phyloP scores from a whole-genome alignment of 2,113 vertebrate species.

The Platysternon megacephalum region DNA sequence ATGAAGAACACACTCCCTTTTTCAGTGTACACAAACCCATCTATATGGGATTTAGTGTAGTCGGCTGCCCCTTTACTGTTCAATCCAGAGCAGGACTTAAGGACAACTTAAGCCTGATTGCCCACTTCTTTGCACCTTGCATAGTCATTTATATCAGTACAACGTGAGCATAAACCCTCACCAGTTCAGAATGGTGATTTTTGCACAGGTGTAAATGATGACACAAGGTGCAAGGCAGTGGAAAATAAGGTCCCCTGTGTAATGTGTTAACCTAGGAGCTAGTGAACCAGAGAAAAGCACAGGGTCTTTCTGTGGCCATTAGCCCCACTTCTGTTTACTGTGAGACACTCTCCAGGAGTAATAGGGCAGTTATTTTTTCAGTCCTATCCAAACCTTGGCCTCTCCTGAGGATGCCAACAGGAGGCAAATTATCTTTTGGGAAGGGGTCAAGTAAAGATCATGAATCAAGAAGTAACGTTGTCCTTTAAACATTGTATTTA shows the following conservation, averaged over 20 bases:
- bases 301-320: not conserved
- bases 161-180: not conserved
- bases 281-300: not conserved
- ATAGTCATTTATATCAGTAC: not conserved
- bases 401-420: not conserved
- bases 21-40: not conserved
- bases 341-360: not conserved
- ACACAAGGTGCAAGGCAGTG: not conserved
- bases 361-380: not conserved
- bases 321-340: not conserved
- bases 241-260: not conserved
- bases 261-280: not conserved
- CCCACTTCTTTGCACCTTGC: not conserved
- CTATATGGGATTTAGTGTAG: rapidly evolving
- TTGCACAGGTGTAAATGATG: not conserved
- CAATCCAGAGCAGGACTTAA: not conserved
- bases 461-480: not conserved
- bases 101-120: not conserved
- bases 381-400: not conserved
- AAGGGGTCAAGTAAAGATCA: not conserved
- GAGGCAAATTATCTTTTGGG: not conserved
- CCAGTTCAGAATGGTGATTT: not conserved
- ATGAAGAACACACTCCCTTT: not conserved
- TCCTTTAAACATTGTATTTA: not conserved
- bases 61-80: not conserved